Conservation (phyloP, 2,113 vertebrate species). For the Steatornis caripensis region DNA sequence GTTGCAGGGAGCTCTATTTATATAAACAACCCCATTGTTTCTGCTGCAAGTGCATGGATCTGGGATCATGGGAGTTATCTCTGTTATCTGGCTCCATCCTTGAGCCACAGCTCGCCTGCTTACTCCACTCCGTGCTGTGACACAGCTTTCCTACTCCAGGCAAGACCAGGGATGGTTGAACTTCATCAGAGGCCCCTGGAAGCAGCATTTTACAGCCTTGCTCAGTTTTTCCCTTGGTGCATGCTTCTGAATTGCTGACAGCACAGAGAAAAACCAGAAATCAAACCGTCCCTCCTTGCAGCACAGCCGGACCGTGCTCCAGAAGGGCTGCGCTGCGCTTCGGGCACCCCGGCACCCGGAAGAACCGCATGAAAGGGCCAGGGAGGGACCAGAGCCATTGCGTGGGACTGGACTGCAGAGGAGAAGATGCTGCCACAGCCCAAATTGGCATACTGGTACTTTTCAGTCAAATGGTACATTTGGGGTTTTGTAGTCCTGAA, state of each 20-base stretch:
- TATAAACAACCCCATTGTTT: neutral
- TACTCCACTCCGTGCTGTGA: rapidly evolving
- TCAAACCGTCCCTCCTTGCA: neutral
- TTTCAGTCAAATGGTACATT: neutral
- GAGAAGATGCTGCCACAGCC: neutral
- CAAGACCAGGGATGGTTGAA: neutral
- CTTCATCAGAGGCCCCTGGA: neutral
- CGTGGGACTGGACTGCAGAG: neutral
- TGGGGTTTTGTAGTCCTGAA: neutral
- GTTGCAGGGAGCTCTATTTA: neutral
- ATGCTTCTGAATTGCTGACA: neutral
- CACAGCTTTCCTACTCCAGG: neutral
- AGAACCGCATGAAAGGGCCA: neutral
- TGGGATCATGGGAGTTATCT: neutral
- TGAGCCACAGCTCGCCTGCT: neutral
- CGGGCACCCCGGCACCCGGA: rapidly evolving
- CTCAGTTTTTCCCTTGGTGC: neutral
- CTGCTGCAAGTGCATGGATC: neutral
- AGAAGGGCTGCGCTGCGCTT: neutral
- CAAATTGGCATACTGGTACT: neutral
- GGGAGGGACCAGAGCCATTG: neutral
- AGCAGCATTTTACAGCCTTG: neutral
- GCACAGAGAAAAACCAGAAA: neutral
- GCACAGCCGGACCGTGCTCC: neutral
- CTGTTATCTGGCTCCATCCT: neutral